Evolutionary conservation across 2,888 invertebrate genomes (phyloP), one percentile per base, ranked within the genome.

Genomic region (Microplitis manilae): DNA sequence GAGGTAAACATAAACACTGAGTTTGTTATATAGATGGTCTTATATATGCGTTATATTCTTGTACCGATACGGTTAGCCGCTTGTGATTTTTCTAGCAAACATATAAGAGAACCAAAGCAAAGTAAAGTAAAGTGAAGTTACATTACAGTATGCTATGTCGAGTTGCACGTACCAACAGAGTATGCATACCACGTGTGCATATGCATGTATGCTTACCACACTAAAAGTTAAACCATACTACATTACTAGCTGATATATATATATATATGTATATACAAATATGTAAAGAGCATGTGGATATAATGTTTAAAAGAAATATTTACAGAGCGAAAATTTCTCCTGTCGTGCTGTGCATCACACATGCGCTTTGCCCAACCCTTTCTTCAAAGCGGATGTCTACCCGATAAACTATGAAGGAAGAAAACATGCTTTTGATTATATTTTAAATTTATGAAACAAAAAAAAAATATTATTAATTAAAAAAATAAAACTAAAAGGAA

Each of bases 171-270:
- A 50, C 50, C 50, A 50, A 50, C 50, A 13, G 13, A 50, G 60
- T 78, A 77, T 80, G 77, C 78, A 79, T 78, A 78, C 80, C 78
- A 78, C 75, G 76, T 81, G 78, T 79, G 69, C 77, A 79, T 50
- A 70, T 40, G 70, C 71, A 69, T 77, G 40, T 72, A 72, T 75
- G 71, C 50, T 68, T n/a, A 13, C 30, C 39, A n/a, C 7, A 9
- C n/a, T 65, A 6, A 39, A 62, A 30, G 4, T 30, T 30, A 30
- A 30, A 4, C 30, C 4, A 4, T 30, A 2, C 4, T 30, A 30
- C 30, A 30, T 4, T 30, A 30, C 30, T 30, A 30, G 30, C 30
- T 30, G 30, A 30, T 30, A 30, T 30, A 30, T 30, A 4, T 30
- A 30, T 30, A 30, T 30, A 4, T 30, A 30, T 30, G 2, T 4